Percentiles rank a stretch among this genome's conserved stretches.
These are phyloP conservation scores for Apis dorsata DNA, from an alignment of 1,140 invertebrate species.

Conservation along the genomic window DNA sequence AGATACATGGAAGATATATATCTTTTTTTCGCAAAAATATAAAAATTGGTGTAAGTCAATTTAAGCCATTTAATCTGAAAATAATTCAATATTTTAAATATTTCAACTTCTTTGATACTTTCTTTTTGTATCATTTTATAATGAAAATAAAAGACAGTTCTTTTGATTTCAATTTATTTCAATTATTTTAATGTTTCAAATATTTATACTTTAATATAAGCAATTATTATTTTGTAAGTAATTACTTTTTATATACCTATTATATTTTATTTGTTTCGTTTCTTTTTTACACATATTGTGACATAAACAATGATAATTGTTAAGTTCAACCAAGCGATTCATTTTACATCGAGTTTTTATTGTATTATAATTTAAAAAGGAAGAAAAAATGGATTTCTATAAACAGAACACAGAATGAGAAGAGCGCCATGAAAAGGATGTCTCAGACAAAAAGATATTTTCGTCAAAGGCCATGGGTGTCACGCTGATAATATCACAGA, in stretches of 20 bases:
- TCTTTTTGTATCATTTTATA: not conserved
- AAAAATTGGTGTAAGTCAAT: not conserved
- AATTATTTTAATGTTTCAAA: not conserved
- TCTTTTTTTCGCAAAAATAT: not conserved
- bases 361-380: not conserved
- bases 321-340: not conserved
- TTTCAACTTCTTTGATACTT: not conserved
- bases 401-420: not conserved
- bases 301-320: not conserved
- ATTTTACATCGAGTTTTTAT: not conserved
- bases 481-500: conserved; percentile 49
- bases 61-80: not conserved
- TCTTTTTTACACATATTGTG: not conserved
- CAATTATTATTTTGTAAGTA: not conserved
- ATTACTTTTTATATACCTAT: too few relatives aligned
- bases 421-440: conserved; percentile 2
- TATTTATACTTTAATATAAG: not conserved
- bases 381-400: not conserved
- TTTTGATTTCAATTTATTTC: not conserved
- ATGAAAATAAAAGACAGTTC: not conserved
- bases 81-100: conserved; percentile 28
- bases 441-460: conserved; percentile 56
- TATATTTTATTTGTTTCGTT: too few relatives aligned
- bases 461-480: conserved; percentile 46
- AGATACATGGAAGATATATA: too few relatives aligned